Conservation (phyloP, 1,140 invertebrate species). For the Drosophila arawakana region DNA sequence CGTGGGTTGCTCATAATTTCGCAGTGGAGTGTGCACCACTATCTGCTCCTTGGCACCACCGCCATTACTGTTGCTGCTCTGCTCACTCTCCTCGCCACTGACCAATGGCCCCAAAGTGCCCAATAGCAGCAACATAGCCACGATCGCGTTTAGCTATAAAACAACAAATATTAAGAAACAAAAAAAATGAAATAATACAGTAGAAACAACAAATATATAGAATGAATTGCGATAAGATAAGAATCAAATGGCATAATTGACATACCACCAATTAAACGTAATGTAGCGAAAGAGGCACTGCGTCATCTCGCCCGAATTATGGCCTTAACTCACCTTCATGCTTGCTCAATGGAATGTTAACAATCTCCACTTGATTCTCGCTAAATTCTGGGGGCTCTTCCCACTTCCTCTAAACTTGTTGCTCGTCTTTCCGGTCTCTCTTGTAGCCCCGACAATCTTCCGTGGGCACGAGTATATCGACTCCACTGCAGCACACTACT, state of each 20-base stretch:
- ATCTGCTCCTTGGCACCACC: constrained; percentile 47
- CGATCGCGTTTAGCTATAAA: constrained; percentile 1
- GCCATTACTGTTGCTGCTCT: not conserved
- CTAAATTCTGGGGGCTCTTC: not conserved
- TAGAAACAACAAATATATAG: not conserved
- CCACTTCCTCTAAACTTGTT: not conserved
- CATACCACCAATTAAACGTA: constrained; percentile 23
- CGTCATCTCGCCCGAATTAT: constrained; percentile 17
- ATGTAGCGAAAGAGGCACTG: not conserved
- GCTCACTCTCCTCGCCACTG: not conserved
- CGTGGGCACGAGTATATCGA: not conserved
- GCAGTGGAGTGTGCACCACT: constrained; percentile 66
- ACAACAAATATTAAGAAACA: not conserved
- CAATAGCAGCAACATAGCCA: constrained; percentile 30
- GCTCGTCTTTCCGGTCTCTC: constrained; percentile 2
- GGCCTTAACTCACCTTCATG: constrained; percentile 28
- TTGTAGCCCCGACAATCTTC: constrained; percentile 7
- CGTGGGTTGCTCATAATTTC: constrained; percentile 71
- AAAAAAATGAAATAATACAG: too few relatives aligned
- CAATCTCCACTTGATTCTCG: constrained; percentile 3
- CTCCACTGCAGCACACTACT: constrained; percentile 2
- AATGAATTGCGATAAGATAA: constrained; percentile 26
- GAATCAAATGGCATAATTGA: constrained; percentile 32
- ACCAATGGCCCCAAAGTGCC: not conserved
- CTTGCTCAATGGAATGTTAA: not conserved